A percentile compares a stretch with the other conserved stretches of the same genome.
Evolutionary conservation across 1,140 invertebrate genomes (phyloP).

Genomic region (Brachionus angularis): DNA sequence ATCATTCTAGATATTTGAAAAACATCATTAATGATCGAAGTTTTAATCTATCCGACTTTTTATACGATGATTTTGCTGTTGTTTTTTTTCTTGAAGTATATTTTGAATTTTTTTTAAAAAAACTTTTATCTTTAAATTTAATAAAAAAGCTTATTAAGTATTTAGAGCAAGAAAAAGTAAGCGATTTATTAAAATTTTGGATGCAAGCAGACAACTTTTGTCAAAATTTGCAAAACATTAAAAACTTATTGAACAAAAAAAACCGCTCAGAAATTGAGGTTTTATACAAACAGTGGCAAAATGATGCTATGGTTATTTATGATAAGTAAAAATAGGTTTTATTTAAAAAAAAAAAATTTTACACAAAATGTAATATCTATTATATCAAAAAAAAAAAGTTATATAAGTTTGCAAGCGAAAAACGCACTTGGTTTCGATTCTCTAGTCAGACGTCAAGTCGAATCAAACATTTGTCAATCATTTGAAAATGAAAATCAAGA

Average conservation of each 20-base stretch:
- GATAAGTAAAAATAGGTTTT: conserved; percentile 28
- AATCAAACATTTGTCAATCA: conserved; percentile 28
- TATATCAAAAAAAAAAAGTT: too few relatives aligned
- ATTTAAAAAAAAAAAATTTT: too few relatives aligned
- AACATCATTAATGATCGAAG: not conserved
- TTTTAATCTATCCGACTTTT: conserved; percentile 7
- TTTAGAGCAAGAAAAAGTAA: conserved; percentile 26
- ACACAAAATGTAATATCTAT: too few relatives aligned
- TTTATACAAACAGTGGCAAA: conserved; percentile 16
- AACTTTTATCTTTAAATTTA: not conserved
- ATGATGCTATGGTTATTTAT: conserved; percentile 15
- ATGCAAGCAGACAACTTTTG: conserved; percentile 31
- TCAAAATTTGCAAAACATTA: not conserved
- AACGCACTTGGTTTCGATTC: not conserved
- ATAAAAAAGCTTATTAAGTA: not conserved
- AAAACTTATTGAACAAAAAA: not conserved
- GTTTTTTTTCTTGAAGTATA: conserved; percentile 25
- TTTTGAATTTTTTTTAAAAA: not conserved
- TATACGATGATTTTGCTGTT: conserved; percentile 30
- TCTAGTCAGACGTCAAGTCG: conserved; percentile 19
- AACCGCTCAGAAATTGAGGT: not conserved
- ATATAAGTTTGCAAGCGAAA: conserved; percentile 22
- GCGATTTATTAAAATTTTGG: conserved; percentile 25
- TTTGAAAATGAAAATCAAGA: not conserved
- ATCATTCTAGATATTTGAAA: conserved; percentile 28